Conservation (phyloP, 2,113 vertebrate species). For the Heteronetta atricapilla region DNA sequence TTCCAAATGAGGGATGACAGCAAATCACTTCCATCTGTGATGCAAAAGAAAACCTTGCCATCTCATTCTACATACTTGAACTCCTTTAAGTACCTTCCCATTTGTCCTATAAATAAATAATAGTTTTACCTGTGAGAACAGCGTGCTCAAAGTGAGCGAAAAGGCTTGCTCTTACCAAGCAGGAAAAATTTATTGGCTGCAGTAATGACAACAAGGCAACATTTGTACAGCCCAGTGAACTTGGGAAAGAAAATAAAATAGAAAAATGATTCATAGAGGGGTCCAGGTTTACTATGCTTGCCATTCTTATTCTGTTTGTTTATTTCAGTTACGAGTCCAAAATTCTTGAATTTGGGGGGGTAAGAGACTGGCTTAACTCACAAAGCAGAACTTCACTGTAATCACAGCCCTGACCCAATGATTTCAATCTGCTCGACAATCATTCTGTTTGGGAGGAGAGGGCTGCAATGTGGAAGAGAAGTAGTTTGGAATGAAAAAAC, state of each 20-base stretch:
- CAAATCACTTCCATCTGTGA: slow-evolving; percentile 1
- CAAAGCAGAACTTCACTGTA: not conserved
- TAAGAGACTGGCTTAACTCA: not conserved
- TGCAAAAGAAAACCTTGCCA: slow-evolving; percentile 54
- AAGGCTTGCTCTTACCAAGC: not conserved
- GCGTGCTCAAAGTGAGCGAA: not conserved
- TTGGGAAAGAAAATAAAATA: not conserved
- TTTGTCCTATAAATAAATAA: slow-evolving; percentile 54
- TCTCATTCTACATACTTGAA: slow-evolving; percentile 17
- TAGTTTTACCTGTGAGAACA: not conserved
- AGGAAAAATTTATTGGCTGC: not conserved
- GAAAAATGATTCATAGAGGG: not conserved
- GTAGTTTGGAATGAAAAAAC: not conserved
- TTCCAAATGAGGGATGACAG: slow-evolving; percentile 17
- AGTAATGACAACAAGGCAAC: not conserved
- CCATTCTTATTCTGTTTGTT: not conserved
- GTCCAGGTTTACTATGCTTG: not conserved
- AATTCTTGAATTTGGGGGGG: not conserved
- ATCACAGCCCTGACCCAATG: not conserved
- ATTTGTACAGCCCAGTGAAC: not conserved
- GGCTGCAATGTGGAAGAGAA: not conserved
- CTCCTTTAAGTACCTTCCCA: slow-evolving; percentile 19
- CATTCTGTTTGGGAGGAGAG: not conserved
- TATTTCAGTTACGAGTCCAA: not conserved
- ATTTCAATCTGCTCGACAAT: not conserved